These are phyloP conservation scores for Tipula helvola DNA, from an alignment of 2,888 invertebrate genomes.

Conservation along the genomic window DNA sequence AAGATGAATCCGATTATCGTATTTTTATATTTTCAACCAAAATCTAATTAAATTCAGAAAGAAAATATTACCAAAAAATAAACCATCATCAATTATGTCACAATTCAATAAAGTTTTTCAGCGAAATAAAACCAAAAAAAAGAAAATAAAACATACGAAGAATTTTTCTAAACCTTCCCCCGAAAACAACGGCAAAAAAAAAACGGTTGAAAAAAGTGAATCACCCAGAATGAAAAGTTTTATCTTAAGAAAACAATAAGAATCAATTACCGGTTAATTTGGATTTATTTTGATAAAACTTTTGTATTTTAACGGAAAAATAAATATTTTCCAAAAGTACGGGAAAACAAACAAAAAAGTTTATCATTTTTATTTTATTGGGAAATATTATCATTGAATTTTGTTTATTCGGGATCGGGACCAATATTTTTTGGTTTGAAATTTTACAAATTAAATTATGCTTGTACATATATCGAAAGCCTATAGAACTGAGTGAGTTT, in stretches of 20 bases:
- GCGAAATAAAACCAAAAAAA: background rate
- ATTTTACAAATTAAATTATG: too few species aligned
- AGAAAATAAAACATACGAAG: background rate
- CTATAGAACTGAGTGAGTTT: too few species aligned
- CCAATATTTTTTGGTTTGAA: background rate
- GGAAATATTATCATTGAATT: background rate
- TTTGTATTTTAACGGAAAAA: background rate
- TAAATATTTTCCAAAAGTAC: background rate
- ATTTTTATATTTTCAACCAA: background rate
- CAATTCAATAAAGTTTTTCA: background rate
- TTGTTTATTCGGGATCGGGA: background rate
- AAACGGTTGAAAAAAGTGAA: background rate
- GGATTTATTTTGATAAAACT: background rate
- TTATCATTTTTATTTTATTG: background rate
- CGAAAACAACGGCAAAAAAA: background rate
- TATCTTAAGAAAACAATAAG: background rate
- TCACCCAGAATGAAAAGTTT: background rate
- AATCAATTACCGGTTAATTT: slow-evolving; percentile 4
- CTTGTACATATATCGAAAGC: too few species aligned
- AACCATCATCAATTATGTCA: background rate
- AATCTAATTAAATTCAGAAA: background rate
- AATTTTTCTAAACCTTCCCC: background rate
- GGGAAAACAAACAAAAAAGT: background rate
- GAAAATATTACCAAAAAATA: background rate
- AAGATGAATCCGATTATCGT: background rate